These are phyloP conservation scores for Griposia aprilina DNA, from an alignment of 2,888 invertebrate species.

Conservation along the genomic window DNA sequence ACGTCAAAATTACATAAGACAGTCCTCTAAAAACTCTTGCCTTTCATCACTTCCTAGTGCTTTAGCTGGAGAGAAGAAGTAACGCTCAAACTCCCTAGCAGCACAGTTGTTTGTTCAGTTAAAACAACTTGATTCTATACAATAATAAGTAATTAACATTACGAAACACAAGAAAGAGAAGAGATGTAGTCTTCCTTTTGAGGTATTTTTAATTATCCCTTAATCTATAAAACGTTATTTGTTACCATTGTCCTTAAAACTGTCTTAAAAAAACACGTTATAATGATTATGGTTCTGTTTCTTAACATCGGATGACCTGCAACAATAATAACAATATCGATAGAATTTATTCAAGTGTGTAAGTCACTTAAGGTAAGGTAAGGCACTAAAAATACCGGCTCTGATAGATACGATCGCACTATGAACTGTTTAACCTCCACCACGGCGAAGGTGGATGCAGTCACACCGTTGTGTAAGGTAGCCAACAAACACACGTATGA, in stretches of 20 bases:
- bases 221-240: no score
- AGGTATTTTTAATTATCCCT: no score
- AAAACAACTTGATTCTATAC: no score
- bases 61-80: no score
- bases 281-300: background rate
- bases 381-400: constrained; percentile 66
- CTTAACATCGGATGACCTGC: constrained; percentile 14
- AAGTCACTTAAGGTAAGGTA: constrained; percentile 59
- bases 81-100: no score
- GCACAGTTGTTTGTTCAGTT: no score
- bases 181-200: background rate
- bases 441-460: constrained; percentile 33
- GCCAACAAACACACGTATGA: background rate
- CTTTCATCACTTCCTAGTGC: no score
- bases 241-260: no score
- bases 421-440: constrained; percentile 61
- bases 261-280: background rate
- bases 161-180: no score
- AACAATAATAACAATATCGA: constrained; percentile 39
- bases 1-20: no score
- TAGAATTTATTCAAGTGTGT: constrained; percentile 55
- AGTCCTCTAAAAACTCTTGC: no score
- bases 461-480: constrained; percentile 53
- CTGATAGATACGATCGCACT: constrained; percentile 63
- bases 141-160: no score